phyloP scores from a whole-genome alignment of 2,113 vertebrate genomes.

The Oxyruncus cristatus region DNA sequence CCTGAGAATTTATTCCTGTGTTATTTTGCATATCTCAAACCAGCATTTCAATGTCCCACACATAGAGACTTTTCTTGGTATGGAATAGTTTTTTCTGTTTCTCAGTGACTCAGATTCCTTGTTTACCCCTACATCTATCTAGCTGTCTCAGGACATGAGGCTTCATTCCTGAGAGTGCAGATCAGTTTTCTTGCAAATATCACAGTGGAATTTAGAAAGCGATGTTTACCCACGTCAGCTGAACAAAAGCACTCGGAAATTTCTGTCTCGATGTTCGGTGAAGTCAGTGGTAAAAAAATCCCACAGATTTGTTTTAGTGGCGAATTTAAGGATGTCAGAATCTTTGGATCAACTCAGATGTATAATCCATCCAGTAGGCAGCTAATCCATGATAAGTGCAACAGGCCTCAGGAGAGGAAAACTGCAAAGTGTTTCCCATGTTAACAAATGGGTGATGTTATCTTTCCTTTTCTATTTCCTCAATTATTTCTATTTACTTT shows the following conservation, averaged over 20 bases:
- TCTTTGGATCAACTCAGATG: not conserved
- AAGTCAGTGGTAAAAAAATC: not conserved
- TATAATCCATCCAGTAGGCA: not conserved
- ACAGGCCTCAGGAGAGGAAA: not conserved
- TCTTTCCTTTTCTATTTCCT: not conserved
- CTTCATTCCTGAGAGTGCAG: not conserved
- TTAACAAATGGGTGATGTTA: not conserved
- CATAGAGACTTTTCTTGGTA: not conserved
- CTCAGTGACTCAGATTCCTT: not conserved
- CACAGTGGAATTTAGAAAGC: slow-evolving; percentile 3
- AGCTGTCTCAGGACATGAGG: not conserved
- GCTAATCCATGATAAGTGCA: not conserved
- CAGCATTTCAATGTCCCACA: not conserved
- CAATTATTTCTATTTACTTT: not conserved
- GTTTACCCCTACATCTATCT: not conserved
- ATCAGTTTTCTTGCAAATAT: not conserved
- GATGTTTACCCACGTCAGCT: not conserved
- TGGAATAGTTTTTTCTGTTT: not conserved
- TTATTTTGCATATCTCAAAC: not conserved
- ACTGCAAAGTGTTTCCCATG: not conserved
- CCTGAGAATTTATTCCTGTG: not conserved
- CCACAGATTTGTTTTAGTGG: not conserved
- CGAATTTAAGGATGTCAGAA: not conserved
- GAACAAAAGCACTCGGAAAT: not conserved
- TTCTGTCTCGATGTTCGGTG: rapidly evolving